Conservation (phyloP, 2,113 vertebrate species). For the Maccullochella peelii region DNA sequence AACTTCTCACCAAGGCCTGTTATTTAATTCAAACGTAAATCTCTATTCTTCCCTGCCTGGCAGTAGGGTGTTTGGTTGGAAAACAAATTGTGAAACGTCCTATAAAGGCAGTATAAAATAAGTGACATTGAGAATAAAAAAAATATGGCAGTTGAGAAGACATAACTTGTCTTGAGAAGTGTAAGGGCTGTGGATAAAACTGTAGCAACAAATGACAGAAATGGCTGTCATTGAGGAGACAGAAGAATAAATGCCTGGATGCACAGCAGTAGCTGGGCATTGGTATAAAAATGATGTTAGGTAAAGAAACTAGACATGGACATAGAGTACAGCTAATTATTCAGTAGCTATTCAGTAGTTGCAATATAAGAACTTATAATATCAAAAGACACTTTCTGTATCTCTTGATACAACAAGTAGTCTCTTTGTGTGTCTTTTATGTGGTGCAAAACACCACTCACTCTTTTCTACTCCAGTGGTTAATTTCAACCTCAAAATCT, state of each 20-base stretch:
- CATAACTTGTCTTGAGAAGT: constrained; percentile 50
- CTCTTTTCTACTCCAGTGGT: not conserved
- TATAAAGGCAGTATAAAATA: constrained; percentile 53
- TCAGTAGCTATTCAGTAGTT: too few relatives aligned
- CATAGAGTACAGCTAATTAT: not conserved
- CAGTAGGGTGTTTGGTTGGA: not conserved
- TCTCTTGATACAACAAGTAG: not conserved
- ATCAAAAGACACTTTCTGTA: not conserved
- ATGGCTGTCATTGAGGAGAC: constrained; percentile 15
- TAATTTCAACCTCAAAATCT: not conserved
- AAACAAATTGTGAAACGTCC: not conserved
- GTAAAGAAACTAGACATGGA: constrained; percentile 4
- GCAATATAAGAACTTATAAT: too few relatives aligned
- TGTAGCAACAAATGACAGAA: constrained; percentile 30
- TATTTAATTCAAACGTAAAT: constrained; percentile 2
- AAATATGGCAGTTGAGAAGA: constrained; percentile 8
- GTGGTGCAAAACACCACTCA: too few relatives aligned
- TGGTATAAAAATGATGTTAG: not conserved
- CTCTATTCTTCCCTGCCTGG: not conserved
- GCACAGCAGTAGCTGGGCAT: not conserved
- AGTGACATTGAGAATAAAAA: constrained; percentile 60
- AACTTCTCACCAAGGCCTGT: constrained; percentile 10
- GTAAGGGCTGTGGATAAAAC: constrained; percentile 51
- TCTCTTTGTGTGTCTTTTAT: not conserved
- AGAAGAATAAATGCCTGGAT: constrained; percentile 9